phyloP scores from a whole-genome alignment of 2,888 invertebrate species.

The Erebia epiphron region DNA sequence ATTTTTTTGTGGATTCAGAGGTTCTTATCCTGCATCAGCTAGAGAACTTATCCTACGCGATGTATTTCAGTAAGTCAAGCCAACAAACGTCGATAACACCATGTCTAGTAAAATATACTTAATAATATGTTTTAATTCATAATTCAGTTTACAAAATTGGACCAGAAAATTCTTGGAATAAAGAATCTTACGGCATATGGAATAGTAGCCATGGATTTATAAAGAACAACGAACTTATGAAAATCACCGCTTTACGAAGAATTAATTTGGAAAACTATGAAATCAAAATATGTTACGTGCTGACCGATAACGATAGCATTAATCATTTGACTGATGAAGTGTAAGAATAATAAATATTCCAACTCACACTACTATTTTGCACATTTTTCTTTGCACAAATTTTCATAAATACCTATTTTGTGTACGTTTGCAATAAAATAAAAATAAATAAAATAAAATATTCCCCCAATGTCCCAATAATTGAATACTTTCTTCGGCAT shows the following conservation, averaged over 20 bases:
- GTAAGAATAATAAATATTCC: slow-evolving; percentile 61
- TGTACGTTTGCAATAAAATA: no score
- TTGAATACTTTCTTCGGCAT: not conserved
- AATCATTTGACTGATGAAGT: slow-evolving; percentile 84
- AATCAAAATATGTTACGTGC: slow-evolving; percentile 81
- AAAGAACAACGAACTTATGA: slow-evolving; percentile 43
- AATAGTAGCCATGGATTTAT: slow-evolving; percentile 49
- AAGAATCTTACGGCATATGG: slow-evolving; percentile 64
- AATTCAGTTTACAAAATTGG: slow-evolving; percentile 65
- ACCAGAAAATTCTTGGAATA: slow-evolving; percentile 51
- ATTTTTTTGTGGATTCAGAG: slow-evolving; percentile 62
- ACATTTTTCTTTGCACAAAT: no score
- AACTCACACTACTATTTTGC: slow-evolving; percentile 1
- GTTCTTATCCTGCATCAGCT: slow-evolving; percentile 50
- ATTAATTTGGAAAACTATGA: slow-evolving; percentile 69
- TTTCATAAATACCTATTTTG: no score
- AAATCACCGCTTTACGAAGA: slow-evolving; percentile 65
- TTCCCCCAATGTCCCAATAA: no score
- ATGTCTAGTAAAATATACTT: not conserved
- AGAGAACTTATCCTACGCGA: slow-evolving; percentile 44
- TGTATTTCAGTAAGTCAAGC: slow-evolving; percentile 57
- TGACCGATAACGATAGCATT: slow-evolving; percentile 83
- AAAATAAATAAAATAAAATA: no score
- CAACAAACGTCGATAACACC: not conserved
- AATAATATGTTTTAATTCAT: slow-evolving; percentile 38